Conservation (phyloP, 2,113 vertebrate genomes). For the Melanocharis versteri region DNA sequence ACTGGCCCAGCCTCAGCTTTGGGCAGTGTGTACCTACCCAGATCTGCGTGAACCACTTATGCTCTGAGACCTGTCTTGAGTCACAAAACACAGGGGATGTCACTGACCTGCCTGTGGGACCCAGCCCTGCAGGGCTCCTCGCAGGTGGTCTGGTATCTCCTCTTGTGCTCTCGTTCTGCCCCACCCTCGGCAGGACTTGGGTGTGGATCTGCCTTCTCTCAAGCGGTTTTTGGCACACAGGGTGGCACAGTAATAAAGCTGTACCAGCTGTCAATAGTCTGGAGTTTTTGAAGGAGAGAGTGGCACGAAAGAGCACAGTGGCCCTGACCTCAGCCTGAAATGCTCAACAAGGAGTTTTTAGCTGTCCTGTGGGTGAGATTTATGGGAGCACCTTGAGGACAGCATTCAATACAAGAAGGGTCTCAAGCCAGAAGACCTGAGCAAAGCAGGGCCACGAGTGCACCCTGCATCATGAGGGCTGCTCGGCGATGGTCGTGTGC, state of each 20-base stretch:
- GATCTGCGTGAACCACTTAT: rapidly evolving
- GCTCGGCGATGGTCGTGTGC: rapidly evolving
- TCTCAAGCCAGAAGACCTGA: background rate
- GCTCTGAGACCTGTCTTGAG: background rate
- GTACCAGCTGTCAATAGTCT: background rate
- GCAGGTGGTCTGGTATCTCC: background rate
- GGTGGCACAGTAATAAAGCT: background rate
- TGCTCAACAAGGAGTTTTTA: background rate
- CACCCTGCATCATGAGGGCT: background rate
- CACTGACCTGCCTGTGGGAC: background rate
- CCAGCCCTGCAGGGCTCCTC: background rate
- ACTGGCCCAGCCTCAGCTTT: background rate
- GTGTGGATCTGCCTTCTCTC: background rate
- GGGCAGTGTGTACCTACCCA: background rate
- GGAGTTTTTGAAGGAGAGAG: background rate
- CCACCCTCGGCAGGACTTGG: background rate
- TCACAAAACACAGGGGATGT: background rate
- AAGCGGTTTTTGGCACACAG: background rate
- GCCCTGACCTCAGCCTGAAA: background rate
- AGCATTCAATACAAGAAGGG: background rate
- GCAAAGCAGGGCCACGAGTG: background rate
- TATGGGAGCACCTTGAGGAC: background rate
- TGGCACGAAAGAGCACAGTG: background rate
- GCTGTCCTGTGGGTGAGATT: background rate
- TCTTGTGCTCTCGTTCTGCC: background rate